Evolutionary conservation across 2,113 vertebrate genomes (phyloP).

Genomic region (Seriola aureovittata): DNA sequence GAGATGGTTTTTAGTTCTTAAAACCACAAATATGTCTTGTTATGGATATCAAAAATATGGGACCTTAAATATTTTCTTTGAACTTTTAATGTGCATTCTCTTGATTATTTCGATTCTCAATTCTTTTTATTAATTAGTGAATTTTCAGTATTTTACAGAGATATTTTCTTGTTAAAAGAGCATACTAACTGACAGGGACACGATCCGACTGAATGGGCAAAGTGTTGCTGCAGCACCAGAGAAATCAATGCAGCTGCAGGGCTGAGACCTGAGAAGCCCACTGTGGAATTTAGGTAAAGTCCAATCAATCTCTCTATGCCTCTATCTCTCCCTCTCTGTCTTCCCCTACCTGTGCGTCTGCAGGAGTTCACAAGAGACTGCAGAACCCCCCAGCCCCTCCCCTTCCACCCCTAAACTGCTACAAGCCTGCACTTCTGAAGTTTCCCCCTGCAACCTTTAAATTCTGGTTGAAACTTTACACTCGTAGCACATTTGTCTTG

Average conservation of each 20-base stretch:
- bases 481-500: conserved; percentile 51
- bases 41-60: too few species aligned
- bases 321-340: conserved; percentile 47
- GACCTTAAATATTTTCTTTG: too few species aligned
- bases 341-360: conserved; percentile 52
- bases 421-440: conserved; percentile 47
- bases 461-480: conserved; percentile 38
- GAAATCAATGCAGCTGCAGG: conserved; percentile 80
- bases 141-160: background rate
- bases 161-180: background rate
- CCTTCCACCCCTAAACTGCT: conserved; percentile 35
- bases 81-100: too few species aligned
- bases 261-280: conserved; percentile 67
- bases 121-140: too few species aligned
- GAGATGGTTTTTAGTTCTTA: too few species aligned
- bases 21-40: too few species aligned
- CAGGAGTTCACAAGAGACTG: conserved; percentile 58
- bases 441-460: conserved; percentile 41
- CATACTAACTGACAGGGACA: conserved; percentile 5
- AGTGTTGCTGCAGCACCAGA: conserved; percentile 74
- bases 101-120: too few species aligned
- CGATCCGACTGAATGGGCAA: conserved; percentile 26
- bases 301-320: conserved; percentile 74
- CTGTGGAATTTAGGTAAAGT: conserved; percentile 73
- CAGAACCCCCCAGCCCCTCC: conserved; percentile 24